Conservation (phyloP, 1,140 invertebrate species). For the Drosophila sproati region DNA sequence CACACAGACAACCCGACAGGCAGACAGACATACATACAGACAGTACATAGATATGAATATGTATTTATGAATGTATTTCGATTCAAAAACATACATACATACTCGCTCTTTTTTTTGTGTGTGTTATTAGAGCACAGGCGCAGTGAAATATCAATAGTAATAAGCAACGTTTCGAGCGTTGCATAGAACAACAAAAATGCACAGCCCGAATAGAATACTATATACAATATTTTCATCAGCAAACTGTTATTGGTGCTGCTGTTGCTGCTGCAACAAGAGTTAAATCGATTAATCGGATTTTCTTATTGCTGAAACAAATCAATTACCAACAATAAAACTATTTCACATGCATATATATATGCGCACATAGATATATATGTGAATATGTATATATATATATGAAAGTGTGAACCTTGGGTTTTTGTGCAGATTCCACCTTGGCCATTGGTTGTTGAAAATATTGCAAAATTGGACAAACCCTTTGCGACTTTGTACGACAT, state of each 20-base stretch:
- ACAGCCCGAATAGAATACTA: slow-evolving; percentile 4
- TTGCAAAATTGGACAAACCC: slow-evolving; percentile 84
- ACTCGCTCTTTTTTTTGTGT: slow-evolving; percentile 1
- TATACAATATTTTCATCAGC: slow-evolving; percentile 18
- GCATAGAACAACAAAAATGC: slow-evolving; percentile 37
- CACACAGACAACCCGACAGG: neutral
- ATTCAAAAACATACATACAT: slow-evolving; percentile 15
- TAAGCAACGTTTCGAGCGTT: slow-evolving; percentile 31
- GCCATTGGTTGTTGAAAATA: slow-evolving; percentile 62
- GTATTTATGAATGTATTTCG: slow-evolving; percentile 31
- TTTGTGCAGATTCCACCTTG: slow-evolving; percentile 61
- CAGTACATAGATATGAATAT: slow-evolving; percentile 24
- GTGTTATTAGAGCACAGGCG: slow-evolving; percentile 47
- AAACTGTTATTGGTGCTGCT: neutral
- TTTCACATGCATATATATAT: slow-evolving; percentile 3
- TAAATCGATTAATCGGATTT: slow-evolving; percentile 33
- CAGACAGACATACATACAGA: slow-evolving; percentile 22
- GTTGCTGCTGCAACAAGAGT: slow-evolving; percentile 15
- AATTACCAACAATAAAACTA: slow-evolving; percentile 23
- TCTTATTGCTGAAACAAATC: slow-evolving; percentile 19
- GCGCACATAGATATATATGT: slow-evolving; percentile 1
- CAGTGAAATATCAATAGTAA: slow-evolving; percentile 54
- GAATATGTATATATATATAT: neutral
- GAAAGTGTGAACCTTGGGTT: slow-evolving; percentile 1
- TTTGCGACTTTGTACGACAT: slow-evolving; percentile 83